Evolutionary conservation across 2,797 vertebrate species (phyloP).

Genomic region (Oophaga sylvatica): DNA sequence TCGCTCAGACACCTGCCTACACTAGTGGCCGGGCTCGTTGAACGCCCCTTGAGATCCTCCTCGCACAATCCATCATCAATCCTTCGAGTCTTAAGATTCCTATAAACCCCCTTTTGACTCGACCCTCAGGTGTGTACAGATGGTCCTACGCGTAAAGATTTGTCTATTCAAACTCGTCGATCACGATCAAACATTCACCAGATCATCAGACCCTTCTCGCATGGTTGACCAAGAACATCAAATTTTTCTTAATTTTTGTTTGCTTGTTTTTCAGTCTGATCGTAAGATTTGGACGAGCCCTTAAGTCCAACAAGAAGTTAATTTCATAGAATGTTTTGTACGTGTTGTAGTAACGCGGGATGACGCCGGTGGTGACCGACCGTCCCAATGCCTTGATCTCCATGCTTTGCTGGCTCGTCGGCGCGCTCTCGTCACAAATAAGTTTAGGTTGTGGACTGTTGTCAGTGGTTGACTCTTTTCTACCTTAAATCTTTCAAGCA

Average conservation of each 20-base stretch:
- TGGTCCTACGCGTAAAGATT: not conserved
- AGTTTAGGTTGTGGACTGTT: too few relatives aligned
- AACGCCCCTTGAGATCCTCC: not conserved
- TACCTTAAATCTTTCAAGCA: not conserved
- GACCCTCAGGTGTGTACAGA: not conserved
- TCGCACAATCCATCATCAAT: not conserved
- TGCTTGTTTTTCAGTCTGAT: not conserved
- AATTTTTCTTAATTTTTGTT: too few relatives aligned
- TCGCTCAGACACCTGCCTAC: conserved; percentile 4
- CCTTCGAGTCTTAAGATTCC: not conserved
- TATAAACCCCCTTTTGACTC: not conserved
- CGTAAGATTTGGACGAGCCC: not conserved
- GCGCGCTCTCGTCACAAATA: too few relatives aligned
- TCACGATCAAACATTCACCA: not conserved
- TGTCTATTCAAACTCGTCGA: not conserved
- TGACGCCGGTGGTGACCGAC: too few relatives aligned
- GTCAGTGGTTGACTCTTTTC: too few relatives aligned
- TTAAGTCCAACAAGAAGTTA: too few relatives aligned
- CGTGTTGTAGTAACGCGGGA: too few relatives aligned
- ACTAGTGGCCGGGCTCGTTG: not conserved
- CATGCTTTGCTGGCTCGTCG: too few relatives aligned
- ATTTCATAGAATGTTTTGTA: too few relatives aligned
- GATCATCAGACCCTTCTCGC: not conserved
- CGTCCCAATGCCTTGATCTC: not conserved
- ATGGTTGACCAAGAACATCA: too few relatives aligned